Conservation (phyloP, 1,140 invertebrate species). For the Goniozus legneri region DNA sequence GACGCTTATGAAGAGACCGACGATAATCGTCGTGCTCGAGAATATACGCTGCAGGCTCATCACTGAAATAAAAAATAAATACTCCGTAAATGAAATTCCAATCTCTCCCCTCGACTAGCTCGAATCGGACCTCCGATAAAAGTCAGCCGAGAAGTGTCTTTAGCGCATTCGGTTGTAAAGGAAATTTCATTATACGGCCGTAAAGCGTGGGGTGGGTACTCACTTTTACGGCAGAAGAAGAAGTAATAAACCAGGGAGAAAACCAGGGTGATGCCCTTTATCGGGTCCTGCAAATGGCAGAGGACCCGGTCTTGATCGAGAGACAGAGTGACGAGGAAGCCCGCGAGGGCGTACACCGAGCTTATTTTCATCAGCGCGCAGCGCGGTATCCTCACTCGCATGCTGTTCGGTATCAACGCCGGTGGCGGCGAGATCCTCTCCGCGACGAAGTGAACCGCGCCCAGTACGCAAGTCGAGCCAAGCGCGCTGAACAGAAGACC, state of each 20-base stretch:
- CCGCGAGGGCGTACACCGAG: constrained; percentile 37
- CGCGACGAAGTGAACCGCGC: constrained; percentile 28
- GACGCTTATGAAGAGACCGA: constrained; percentile 61
- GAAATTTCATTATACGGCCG: constrained; percentile 3
- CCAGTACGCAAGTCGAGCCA: constrained; percentile 32
- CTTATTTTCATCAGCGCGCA: constrained; percentile 41
- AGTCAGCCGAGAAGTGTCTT: too few relatives aligned
- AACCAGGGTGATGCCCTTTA: constrained; percentile 58
- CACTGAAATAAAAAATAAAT: constrained; percentile 52
- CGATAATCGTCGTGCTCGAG: constrained; percentile 58
- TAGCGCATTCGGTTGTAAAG: background rate
- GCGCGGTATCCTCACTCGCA: constrained; percentile 37
- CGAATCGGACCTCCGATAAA: too few relatives aligned
- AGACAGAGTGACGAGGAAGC: constrained; percentile 40
- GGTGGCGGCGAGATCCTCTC: constrained; percentile 41
- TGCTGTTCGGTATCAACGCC: constrained; percentile 41
- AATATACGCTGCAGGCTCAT: constrained; percentile 61
- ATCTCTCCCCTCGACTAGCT: too few relatives aligned
- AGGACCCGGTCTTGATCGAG: constrained; percentile 53
- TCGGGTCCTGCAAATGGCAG: constrained; percentile 62
- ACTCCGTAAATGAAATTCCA: too few relatives aligned
- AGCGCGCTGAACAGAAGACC: constrained; percentile 40
- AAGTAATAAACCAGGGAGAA: constrained; percentile 61
- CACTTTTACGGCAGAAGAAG: constrained; percentile 61
- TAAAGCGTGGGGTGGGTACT: too few relatives aligned